Base-by-base conservation (phyloP, 2,797 vertebrate species). In the Arnoldichthys spilopterus region DNA sequence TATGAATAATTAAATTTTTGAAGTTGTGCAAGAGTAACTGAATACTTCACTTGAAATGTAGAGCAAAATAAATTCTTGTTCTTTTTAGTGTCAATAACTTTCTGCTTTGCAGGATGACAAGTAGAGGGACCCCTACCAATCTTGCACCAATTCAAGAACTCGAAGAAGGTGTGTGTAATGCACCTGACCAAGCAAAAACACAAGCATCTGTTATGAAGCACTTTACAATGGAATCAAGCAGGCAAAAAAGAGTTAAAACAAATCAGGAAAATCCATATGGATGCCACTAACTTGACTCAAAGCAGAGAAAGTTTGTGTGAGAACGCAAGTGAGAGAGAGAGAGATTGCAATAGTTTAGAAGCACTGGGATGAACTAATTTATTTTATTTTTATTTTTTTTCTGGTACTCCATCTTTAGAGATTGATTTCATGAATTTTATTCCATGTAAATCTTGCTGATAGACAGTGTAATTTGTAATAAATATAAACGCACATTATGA, bases 31-130 rank as follows among this genome's bases (percentile, higher is more conserved):
- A 9, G 11, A 43, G 40, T 43, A 7, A 37, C 34, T 37, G 3
- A 43, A 43, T 1, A 7, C 5, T 6, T 4, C 3, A 43, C 11
- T 43, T 43, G 6, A 32, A 32, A 59, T 59, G 13, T 2, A 32
- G 59, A 62, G 28, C 1, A 15, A 47, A 3, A 26, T 24, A 28
- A 4, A 32, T 32, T 47, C 22, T 16, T 56, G 18, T 22, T 7
- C 11, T 66, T 40, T n/a, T 40, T 71, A 2, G 0, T 15, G n/a
- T 40, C 0, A 8, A 9, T 40, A 34, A 40, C 5, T 43, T 3
- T 69, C 16, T 26, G 20, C 61, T 72, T 72, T 51, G 18, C 26
- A 72, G 71, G 45, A 59, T n/a, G n/a, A n/a, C n/a, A 58, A 58
- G 18, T 12, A 5, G 51, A 24, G 12, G 18, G 37, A 70, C 6